Base-by-base conservation (phyloP, 2,113 vertebrate genomes). In the Clarias batrachus region DNA sequence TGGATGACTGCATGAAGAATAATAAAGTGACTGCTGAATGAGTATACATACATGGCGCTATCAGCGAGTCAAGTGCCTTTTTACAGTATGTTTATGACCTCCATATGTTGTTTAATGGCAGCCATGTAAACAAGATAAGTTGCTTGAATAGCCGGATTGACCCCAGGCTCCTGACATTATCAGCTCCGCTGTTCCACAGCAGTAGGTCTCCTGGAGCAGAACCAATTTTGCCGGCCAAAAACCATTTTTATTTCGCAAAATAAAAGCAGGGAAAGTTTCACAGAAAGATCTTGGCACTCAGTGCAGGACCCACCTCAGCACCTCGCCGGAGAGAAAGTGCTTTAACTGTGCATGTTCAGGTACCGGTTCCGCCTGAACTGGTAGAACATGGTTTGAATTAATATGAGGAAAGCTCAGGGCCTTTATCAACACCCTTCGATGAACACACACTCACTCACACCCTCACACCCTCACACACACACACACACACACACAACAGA, bases 371-470 rank as follows among this genome's bases (percentile, higher is more conserved):
- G 59, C 57, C 80, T 73, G 80, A 57, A 56, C 57, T 52, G 21
- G 56, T 6, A 76, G n/a, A 56, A 83, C 80, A 65, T 10, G 14
- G 21, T 6, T 48, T 87, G 80, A 66, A 82, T 87, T 82, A 87
- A 83, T 83, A 77, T 82, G 41, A 82, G 81, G 57, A 76, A 76
- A 52, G 59, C 86, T 82, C 37, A 80, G 81, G 66, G 81, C 30
- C 14, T 63, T 89, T 41, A 89, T 84, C 83, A 84, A 62, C 86
- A 84, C 25, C 68, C 13, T 65, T 48, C 37, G 21, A 83, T 73
- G 41, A 65, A 54, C 59, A 79, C 65, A 30, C 30, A 57, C 54
- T 57, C 73, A 52, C 54, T 8, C 48, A 48, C 48, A 63, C 21
- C 56, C 66, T 68, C 62, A 76, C 60, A 66, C n/a, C 56, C 70